Base-by-base conservation (phyloP, 2,888 invertebrate species). In the Eurytoma californica region DNA sequence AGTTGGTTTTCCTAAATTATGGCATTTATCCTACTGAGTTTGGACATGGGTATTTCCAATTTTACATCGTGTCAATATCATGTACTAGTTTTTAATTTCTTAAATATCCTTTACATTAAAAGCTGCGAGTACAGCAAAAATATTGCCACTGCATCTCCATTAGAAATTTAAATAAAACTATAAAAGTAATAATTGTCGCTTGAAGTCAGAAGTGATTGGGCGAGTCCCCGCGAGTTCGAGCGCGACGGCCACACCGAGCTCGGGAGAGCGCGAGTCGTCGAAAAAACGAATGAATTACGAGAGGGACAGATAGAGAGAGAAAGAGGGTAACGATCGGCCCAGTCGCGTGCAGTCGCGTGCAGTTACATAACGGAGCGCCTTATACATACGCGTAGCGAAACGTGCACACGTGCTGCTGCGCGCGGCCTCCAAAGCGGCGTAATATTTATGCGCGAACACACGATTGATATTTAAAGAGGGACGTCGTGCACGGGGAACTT, bases 261-360 rank as follows among this genome's bases (percentile, higher is more conserved):
- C 30, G 16, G 58, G 57, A 67, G 60, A 65, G 39, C 7, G 5
- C 39, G 39, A 39, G 39, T 39, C 39, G 39, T 39, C 39, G 39
- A 16, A 55, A 55, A 73, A 14, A 24, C 53, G 63, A 53, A 68
- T 28, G 68, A 60, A 61, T 51, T 53, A 39, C 60, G 65, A 73
- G 55, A 61, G 66, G 63, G n/a, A n/a, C n/a, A n/a, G n/a, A n/a
- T n/a, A n/a, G 72, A 69, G 53, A 66, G 39, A 68, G 49, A 53
- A 39, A 80, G 68, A 76, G 72, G 73, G 77, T 72, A 75, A 75
- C 75, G 75, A 75, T 76, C 65, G 58, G 39, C 57, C 16, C 70
- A 57, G 57, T 57, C 20, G 65, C 60, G 57, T 66, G 60, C 66
- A 24, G 24, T 24, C 24, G 57, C 57, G 58, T 49, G 57, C 53